Evolutionary conservation across 2,888 invertebrate species (phyloP).

Genomic region (Erebia ligea): DNA sequence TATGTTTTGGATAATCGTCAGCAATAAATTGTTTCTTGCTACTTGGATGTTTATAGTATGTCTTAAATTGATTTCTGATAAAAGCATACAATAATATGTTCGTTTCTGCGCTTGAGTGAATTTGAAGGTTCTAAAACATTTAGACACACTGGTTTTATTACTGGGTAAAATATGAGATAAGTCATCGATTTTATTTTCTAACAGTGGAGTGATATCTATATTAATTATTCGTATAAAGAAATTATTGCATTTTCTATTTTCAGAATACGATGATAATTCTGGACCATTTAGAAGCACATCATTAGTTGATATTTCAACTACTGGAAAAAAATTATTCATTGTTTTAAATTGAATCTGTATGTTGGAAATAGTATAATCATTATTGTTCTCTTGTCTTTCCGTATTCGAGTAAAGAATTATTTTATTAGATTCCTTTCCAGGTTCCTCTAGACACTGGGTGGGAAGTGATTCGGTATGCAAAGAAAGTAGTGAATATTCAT

Average conservation of each 20-base stretch:
- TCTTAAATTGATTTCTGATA: not conserved
- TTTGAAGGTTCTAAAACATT: not conserved
- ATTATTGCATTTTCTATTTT: not conserved
- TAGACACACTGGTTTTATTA: not conserved
- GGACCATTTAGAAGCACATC: not conserved
- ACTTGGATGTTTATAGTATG: not conserved
- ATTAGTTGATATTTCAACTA: not conserved
- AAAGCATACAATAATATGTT: not conserved
- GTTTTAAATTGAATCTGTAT: not conserved
- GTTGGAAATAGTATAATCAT: too few species aligned
- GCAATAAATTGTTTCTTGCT: not conserved
- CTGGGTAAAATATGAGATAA: not conserved
- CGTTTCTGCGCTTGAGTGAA: not conserved
- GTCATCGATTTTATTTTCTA: not conserved
- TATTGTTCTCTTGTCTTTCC: not conserved
- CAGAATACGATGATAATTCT: not conserved
- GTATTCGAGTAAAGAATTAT: not conserved
- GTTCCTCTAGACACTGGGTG: too few species aligned
- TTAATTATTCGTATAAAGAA: constrained; percentile 1
- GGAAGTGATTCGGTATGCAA: not conserved
- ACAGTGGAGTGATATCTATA: not conserved
- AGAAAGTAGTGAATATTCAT: not conserved
- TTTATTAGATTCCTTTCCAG: not conserved
- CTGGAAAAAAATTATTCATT: not conserved
- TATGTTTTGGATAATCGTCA: not conserved